phyloP scores from a whole-genome alignment of 2,797 vertebrate genomes.

The Eulemur albifrons region DNA sequence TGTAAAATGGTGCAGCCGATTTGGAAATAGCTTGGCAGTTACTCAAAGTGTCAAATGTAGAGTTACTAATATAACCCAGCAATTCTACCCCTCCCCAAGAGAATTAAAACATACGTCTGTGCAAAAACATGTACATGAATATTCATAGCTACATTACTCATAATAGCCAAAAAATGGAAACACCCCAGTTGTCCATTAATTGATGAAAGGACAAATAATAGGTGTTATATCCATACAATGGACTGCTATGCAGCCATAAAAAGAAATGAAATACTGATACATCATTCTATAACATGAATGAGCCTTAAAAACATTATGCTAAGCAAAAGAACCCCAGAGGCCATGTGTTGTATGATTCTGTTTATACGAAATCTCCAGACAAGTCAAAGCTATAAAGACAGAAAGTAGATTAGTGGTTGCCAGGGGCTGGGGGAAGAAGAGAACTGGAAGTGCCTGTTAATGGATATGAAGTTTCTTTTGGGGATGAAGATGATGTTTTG shows the following conservation, averaged over 20 bases:
- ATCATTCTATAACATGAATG: neutral
- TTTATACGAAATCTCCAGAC: neutral
- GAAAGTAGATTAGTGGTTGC: neutral
- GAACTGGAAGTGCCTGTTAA: neutral
- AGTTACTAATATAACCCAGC: neutral
- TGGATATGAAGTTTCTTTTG: neutral
- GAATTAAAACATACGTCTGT: neutral
- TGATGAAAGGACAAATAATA: neutral
- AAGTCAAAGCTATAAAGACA: neutral
- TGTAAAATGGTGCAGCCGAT: neutral
- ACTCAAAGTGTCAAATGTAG: neutral
- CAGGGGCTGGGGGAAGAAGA: neutral
- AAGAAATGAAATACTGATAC: neutral
- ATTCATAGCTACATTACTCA: neutral
- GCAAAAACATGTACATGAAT: neutral
- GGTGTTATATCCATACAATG: neutral
- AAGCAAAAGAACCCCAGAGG: neutral
- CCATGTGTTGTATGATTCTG: neutral
- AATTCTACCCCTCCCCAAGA: neutral
- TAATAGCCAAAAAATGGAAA: neutral
- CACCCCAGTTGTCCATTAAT: neutral
- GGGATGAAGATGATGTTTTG: neutral
- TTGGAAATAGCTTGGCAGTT: constrained; percentile 7
- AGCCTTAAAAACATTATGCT: neutral
- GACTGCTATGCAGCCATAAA: neutral